A percentile compares a stretch with the other conserved stretches of the same genome.
Evolutionary conservation across 2,888 invertebrate species (phyloP).

Genomic region (Zonitis immaculata): DNA sequence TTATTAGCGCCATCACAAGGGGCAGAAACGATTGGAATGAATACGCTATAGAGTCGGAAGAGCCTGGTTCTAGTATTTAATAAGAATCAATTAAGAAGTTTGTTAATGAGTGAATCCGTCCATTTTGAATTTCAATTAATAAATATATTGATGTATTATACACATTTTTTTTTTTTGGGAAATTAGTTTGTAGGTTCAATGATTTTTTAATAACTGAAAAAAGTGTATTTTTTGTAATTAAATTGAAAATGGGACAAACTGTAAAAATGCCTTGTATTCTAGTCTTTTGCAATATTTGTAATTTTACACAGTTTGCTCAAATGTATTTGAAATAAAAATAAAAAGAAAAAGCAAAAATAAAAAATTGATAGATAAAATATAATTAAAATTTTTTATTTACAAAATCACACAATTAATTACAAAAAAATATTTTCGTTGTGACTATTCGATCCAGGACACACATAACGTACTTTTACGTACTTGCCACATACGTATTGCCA

Average conservation of each 20-base stretch:
- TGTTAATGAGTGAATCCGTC: constrained; percentile 19
- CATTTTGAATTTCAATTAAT: background rate
- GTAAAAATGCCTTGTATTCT: constrained; percentile 34
- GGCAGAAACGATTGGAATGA: no score
- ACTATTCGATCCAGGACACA: no score
- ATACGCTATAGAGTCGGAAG: no score
- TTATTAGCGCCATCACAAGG: no score
- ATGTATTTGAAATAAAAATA: constrained; percentile 17
- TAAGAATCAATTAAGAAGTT: background rate
- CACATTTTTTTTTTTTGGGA: constrained; percentile 3
- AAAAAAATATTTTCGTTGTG: background rate
- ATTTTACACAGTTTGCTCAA: constrained; percentile 40
- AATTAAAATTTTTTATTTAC: constrained; percentile 6
- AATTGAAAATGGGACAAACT: constrained; percentile 21
- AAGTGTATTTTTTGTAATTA: constrained; percentile 29
- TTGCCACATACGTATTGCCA: no score
- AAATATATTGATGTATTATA: constrained; percentile 15
- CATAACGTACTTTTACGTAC: no score
- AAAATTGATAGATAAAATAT: background rate
- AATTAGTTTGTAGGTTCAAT: constrained; percentile 5
- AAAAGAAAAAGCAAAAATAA: no score
- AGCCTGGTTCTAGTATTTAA: constrained; percentile 14
- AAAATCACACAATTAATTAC: constrained; percentile 14
- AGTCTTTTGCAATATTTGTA: constrained; percentile 40
- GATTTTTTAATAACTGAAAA: constrained; percentile 3